Evolutionary conservation across 2,888 invertebrate species (phyloP), one percentile per base, ranked within the genome.

Genomic region (Poecilobothrus nobilitatus): DNA sequence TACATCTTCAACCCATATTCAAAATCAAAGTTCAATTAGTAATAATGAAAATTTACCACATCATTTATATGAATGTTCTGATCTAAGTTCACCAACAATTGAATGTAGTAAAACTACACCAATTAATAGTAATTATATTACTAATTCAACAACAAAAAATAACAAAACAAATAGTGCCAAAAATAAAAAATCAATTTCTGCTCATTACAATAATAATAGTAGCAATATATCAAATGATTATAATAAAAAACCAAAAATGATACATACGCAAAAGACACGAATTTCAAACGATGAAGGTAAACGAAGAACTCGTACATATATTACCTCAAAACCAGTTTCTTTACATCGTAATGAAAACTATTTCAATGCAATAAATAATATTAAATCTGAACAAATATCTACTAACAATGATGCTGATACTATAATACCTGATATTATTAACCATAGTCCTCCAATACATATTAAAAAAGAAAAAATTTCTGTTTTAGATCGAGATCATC

Each of bases 231-330:
- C 70, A 71, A 67, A 68, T 70, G 53, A 65, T 68, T 63, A 71
- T 70, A 53, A 70, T 66, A 6, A 84, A 9, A 84, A 90, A 41
- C 90, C 90, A 5, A 88, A 88, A 76, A 91, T 91, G 91, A 91
- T 91, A 74, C 91, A 91, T 77, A 91, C 91, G 0, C 88, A 89
- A 76, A 89, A 87, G 74, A 84, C 86, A 66, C 80, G 85, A 53
- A 83, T 85, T 2, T 80, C 86, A 0, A 83, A 84, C 1, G 73
- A 85, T 67, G 84, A 84, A 20, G 84, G 84, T 0, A 85, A 86
- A 44, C 86, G 86, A 67, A 86, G 85, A 73, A 85, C 86, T 0
- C 85, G 84, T 74, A 86, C 86, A 0, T 80, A 86, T 76, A 83
- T 87, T 70, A 77, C 80, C 67, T n/a, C 37, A 20, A 65, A 65